Conservation (phyloP, 2,113 vertebrate species). For the Murina feae region DNA sequence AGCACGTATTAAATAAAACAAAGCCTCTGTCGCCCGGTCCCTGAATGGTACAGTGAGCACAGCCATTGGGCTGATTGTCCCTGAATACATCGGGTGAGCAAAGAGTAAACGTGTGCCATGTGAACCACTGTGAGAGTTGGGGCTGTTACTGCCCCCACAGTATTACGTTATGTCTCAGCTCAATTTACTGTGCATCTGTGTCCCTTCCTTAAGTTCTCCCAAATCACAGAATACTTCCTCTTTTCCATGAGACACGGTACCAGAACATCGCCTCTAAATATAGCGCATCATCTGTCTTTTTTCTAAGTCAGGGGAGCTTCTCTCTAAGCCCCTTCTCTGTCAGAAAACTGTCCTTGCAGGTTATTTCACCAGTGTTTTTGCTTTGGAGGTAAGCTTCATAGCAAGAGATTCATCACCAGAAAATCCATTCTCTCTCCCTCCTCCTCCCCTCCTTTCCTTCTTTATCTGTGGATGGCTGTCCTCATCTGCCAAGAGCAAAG, state of each 20-base stretch:
- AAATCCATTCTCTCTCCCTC: not conserved
- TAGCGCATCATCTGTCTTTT: not conserved
- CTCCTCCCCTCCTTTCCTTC: not conserved
- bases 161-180: not conserved
- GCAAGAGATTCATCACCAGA: not conserved
- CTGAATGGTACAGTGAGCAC: not conserved
- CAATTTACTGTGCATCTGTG: not conserved
- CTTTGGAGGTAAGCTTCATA: conserved; percentile 1
- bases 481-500: not conserved
- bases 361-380: not conserved
- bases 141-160: not conserved
- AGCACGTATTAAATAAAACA: not conserved
- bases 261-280: not conserved
- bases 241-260: not conserved
- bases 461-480: not conserved
- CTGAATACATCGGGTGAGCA: not conserved
- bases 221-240: not conserved
- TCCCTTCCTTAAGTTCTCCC: not conserved
- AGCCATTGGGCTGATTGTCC: not conserved
- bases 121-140: not conserved
- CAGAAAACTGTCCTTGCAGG: not conserved
- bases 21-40: not conserved
- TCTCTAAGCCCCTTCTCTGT: conserved; percentile 7
- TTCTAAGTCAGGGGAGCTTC: not conserved
- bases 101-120: not conserved